Percentiles rank a stretch among this genome's conserved stretches.
Evolutionary conservation across 2,888 invertebrate genomes (phyloP).

Genomic region (Mesorhabditis belari): DNA sequence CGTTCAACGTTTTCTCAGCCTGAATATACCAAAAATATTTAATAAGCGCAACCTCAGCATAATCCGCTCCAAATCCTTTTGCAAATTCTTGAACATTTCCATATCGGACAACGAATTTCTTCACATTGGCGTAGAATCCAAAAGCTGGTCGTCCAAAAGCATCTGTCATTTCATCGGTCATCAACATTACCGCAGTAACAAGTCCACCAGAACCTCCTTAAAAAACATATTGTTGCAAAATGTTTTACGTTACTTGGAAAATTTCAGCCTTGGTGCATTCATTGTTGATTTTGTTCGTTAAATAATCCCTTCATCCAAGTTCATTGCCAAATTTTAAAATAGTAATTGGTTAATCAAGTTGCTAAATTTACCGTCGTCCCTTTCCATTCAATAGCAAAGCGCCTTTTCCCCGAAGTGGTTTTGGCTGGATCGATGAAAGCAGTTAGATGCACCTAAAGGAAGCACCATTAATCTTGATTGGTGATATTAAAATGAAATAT

Average conservation of each 20-base stretch:
- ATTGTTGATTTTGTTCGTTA: slow-evolving; percentile 40
- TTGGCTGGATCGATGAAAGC: slow-evolving; percentile 51
- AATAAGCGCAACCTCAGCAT: no score
- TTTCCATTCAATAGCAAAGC: no score
- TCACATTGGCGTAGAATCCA: slow-evolving; percentile 50
- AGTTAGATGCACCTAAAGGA: slow-evolving; percentile 42
- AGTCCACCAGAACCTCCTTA: slow-evolving; percentile 25
- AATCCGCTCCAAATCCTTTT: no score
- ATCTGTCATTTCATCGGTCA: slow-evolving; percentile 47
- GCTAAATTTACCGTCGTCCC: no score
- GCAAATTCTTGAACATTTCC: no score
- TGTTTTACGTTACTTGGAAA: no score
- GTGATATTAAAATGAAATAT: slow-evolving; percentile 25
- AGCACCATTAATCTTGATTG: neutral
- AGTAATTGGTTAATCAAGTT: no score
- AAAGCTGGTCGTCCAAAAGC: slow-evolving; percentile 52
- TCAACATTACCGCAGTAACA: slow-evolving; percentile 37
- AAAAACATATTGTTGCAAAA: no score
- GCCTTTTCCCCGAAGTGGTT: slow-evolving; percentile 52
- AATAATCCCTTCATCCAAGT: slow-evolving; percentile 49
- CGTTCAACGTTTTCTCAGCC: no score
- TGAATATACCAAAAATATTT: no score
- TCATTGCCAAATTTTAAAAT: slow-evolving; percentile 53
- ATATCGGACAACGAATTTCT: slow-evolving; percentile 52
- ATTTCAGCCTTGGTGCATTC: slow-evolving; percentile 31